Evolutionary conservation across 2,113 vertebrate genomes (phyloP), one percentile per base, ranked within the genome.

Genomic region (Ictalurus punctatus): DNA sequence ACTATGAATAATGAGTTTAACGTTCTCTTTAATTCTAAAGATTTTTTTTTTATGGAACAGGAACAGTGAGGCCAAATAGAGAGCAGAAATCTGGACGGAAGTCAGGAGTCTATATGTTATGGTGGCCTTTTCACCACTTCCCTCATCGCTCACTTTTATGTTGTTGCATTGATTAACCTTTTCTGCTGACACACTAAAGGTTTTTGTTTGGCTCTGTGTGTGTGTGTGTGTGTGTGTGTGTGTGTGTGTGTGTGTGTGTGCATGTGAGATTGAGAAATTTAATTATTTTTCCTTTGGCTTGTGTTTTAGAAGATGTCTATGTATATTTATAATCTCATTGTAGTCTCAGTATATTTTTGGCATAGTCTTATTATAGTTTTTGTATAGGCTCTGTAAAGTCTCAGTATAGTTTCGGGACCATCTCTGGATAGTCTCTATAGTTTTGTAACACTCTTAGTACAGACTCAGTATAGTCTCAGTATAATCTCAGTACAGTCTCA

Each of bases 91-190:
- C 3, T 83, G 3, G 69, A n/a, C 23, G 16, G 17, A 61, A 84
- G 69, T 63, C 37, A 61, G 69, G 21, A 58, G 37, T 37, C 67
- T 87, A 21, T 84, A 87, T 69, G 85, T 69, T 83, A 34, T 54
- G 48, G 58, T 88, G 79, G 65, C 83, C 87, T 88, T 87, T 86
- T 83, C 65, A 37, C 80, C 74, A 4, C 58, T 54, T 86, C 56
- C 34, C 25, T 44, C 83, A 73, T 73, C 80, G 69, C 76, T 88
- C 87, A 23, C 59, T 81, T 86, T 89, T 88, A 65, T 89, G 71
- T 83, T 54, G 79, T 67, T 92, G 85, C 90, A 90, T 92, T 80
- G 78, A 92, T 91, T 91, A 90, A 92, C 90, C 89, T 92, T 92
- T 90, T 84, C 54, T 58, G 37, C 86, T 85, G 83, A 86, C 83